Evolutionary conservation across 2,888 invertebrate species (phyloP), one percentile per base, ranked within the genome.

Genomic region (Cecidostiba fungosa): DNA sequence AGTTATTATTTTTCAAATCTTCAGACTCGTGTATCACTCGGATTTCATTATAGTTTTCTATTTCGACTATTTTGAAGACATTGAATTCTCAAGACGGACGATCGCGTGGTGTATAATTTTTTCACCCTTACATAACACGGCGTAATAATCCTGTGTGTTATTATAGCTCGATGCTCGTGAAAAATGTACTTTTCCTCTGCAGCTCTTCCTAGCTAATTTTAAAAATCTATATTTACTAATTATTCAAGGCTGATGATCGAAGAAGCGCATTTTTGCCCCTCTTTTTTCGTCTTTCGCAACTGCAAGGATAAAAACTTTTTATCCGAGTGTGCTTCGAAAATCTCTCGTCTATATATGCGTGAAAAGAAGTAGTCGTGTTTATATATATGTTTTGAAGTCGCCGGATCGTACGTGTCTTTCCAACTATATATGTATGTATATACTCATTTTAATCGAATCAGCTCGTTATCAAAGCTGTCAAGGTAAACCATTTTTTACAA

Each of bases 181-280:
- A 85, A 79, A 69, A 32, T 59, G 23, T 23, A 80, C 39, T 76
- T 84, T 76, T 74, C 74, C n/a, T 50, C 43, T 26, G 12, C 47
- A 32, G 14, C n/a, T 50, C 69, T 78, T 84, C 36, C 76, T 76
- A 39, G 43, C 19, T 23, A 6, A 23, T 74, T 79, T 66, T 4
- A 39, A 66, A 84, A 77, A 77, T 77, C 47, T 78, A 8, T 14
- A 19, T 80, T 66, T 76, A 54, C 23, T 32, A 84, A 66, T 74
- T 47, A 19, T 54, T n/a, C 76, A 54, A 84, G 84, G 73, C 36
- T 23, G 39, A 78, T 77, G 1, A n/a, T 39, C 29, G 54, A 43
- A 32, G 16, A 19, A 62, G 23, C 62, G 36, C 23, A 47, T 12
- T 39, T 39, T 54, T 50, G 19, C 26, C 5, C 36, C 12, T 62